Evolutionary conservation across 2,113 vertebrate species (phyloP).

Genomic region (Peromyscus leucopus): DNA sequence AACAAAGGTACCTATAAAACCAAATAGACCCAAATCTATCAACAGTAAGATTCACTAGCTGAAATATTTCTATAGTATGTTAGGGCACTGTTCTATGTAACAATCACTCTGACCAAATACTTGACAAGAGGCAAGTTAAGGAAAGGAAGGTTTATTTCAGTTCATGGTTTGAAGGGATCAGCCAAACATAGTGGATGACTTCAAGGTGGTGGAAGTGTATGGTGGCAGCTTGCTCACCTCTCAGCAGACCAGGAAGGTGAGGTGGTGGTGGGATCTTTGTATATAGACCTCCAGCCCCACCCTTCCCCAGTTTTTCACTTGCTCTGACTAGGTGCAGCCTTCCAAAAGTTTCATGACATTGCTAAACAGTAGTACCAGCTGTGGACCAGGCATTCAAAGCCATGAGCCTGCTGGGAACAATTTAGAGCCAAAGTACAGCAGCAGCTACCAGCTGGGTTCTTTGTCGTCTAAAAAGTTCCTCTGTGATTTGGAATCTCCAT

Average conservation of each 20-base stretch:
- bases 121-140: background rate
- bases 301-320: too few relatives aligned
- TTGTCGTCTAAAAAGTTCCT: conserved; percentile 7
- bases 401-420: background rate
- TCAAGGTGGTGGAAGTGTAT: background rate
- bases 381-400: background rate
- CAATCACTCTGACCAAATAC: background rate
- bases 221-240: background rate
- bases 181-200: background rate
- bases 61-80: background rate
- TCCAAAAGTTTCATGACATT: background rate
- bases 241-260: background rate
- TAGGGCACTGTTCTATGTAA: background rate
- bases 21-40: background rate
- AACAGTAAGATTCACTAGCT: background rate
- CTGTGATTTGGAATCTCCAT: conserved; percentile 6
- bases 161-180: background rate
- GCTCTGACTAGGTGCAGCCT: background rate
- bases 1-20: background rate
- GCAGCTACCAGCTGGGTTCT: background rate
- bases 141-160: background rate
- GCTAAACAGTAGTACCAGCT: background rate
- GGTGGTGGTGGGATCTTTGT: background rate
- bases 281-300: background rate
- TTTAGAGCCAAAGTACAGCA: background rate